Base-by-base conservation (phyloP, 2,113 vertebrate genomes). In the Piprites chloris region DNA sequence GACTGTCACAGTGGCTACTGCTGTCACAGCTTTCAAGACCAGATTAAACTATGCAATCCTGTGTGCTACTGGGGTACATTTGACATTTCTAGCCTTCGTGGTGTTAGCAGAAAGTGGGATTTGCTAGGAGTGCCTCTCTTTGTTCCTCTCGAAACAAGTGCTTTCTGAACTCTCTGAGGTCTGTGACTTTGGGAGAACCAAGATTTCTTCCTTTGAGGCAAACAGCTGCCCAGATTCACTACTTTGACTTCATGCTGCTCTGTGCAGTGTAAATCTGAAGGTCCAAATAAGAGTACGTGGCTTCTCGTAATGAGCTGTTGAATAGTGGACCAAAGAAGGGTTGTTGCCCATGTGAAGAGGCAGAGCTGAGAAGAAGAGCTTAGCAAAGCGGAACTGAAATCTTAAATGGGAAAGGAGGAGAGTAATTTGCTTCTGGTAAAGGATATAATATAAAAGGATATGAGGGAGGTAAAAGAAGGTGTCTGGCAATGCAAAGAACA, bases 11-110 rank as follows among this genome's bases (percentile, higher is more conserved):
- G 37, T 35, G 65, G 53, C 55, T 84, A 12, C 44, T 69, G 55
- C 46, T 89, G 59, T 80, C 58, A 49, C 47, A 77, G 76, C 90
- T 81, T 87, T 87, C 68, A 89, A 89, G 35, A 69, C 58, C 50
- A 84, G 68, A 65, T 89, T 68, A 77, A 15, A 32, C 46, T 47
- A 5, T 44, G 53, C 77, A 65, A 13, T 80, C 35, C 68, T 59
- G 28, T 32, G 9, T 68, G 49, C 49, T 35, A 21, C 39, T 87
- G 2, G 39, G 39, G 23, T 75, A 24, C 62, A 68, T 44, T 21
- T 87, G 89, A 68, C 79, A 82, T 14, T 68, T 68, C 44, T 16
- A 86, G 41, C 23, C 41, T 49, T 68, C 27, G 9, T 90, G 41
- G 37, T 49, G 24, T 39, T 90, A 83, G 58, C 46, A 86, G 83